Percentiles rank a stretch among this genome's conserved stretches.
phyloP scores from a whole-genome alignment of 2,113 vertebrate genomes.

The Phaetusa simplex region DNA sequence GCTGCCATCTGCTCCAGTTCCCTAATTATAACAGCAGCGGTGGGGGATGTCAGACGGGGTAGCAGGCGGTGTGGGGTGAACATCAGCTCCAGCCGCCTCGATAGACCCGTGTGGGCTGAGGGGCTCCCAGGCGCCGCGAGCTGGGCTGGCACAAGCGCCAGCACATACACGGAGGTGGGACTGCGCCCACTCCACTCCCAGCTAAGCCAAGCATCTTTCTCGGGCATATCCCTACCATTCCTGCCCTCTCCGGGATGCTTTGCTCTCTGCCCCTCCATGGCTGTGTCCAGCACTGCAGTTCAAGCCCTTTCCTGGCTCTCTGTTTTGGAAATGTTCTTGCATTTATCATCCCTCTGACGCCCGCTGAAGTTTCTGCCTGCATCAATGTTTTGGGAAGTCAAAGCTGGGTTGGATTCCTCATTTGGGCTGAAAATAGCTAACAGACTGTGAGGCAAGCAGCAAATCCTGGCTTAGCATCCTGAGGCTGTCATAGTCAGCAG shows the following conservation, averaged over 20 bases:
- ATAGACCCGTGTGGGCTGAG: not conserved
- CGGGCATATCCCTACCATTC: not conserved
- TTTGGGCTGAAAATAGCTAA: conserved; percentile 28
- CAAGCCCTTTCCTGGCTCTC: not conserved
- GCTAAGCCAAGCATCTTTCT: not conserved
- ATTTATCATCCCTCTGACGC: not conserved
- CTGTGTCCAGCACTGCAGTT: not conserved
- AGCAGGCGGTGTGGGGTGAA: not conserved
- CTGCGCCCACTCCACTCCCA: accelerated
- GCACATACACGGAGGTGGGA: not conserved
- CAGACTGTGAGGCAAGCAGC: conserved; percentile 7
- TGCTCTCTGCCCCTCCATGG: not conserved
- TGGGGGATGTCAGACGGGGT: not conserved
- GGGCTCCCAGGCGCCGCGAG: not conserved
- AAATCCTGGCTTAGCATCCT: not conserved
- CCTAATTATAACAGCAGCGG: not conserved
- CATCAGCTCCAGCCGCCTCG: not conserved
- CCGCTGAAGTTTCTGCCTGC: not conserved
- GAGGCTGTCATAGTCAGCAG: not conserved
- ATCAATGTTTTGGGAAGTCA: not conserved
- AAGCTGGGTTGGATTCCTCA: not conserved
- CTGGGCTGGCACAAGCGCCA: not conserved
- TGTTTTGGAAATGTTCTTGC: not conserved
- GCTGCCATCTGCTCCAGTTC: conserved; percentile 23
- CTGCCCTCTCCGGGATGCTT: not conserved